Conservation (phyloP, 2,797 vertebrate species). For the Pyrrhura leucotis region DNA sequence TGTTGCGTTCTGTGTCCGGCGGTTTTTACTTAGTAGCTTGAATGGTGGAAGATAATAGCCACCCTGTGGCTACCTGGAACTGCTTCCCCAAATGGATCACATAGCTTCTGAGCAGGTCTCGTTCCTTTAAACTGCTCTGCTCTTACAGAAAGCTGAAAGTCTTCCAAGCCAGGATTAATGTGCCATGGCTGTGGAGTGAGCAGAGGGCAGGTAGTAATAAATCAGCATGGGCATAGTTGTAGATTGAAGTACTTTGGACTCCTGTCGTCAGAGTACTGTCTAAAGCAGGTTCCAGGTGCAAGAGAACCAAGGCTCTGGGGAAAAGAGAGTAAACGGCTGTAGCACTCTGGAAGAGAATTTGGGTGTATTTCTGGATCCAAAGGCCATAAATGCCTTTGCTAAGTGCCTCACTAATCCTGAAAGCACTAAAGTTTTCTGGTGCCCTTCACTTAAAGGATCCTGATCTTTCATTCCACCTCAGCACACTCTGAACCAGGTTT, state of each 20-base stretch:
- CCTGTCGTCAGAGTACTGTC: not conserved
- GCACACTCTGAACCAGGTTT: not conserved
- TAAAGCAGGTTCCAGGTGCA: not conserved
- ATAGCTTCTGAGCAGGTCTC: not conserved
- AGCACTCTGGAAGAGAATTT: not conserved
- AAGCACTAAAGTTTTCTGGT: not conserved
- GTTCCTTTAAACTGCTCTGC: not conserved
- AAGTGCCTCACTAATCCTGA: not conserved
- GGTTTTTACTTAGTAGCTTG: not conserved
- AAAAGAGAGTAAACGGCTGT: not conserved
- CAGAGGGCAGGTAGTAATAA: not conserved
- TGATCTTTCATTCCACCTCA: not conserved
- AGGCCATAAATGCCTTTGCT: not conserved
- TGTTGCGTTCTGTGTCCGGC: not conserved
- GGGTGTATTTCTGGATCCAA: not conserved
- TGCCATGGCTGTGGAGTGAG: not conserved
- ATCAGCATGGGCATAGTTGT: not conserved
- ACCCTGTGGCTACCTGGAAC: not conserved
- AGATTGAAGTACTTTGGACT: not conserved
- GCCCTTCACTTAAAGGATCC: not conserved
- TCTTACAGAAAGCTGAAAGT: not conserved
- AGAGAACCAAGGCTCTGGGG: not conserved
- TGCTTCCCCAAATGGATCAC: not conserved
- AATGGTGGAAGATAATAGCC: not conserved
- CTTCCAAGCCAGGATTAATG: constrained; percentile 7